Base-by-base conservation (phyloP, 2,113 vertebrate species). In the Indri indri region DNA sequence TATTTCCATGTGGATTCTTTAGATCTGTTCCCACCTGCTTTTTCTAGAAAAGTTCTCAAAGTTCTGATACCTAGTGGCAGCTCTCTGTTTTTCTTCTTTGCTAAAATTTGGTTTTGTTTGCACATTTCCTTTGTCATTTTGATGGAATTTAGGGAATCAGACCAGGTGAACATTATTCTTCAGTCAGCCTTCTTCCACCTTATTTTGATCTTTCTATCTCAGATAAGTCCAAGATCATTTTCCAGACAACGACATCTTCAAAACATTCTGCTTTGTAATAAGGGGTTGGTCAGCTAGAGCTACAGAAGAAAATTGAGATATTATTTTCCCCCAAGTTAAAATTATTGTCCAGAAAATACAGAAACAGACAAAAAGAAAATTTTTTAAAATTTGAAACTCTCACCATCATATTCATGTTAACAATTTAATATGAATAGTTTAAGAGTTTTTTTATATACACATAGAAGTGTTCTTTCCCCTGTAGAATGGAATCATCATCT, bases 241-340 rank as follows among this genome's bases (percentile, higher is more conserved):
- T 94, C 70, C 68, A 70, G 65, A 54, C 27, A 63, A 63, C 81
- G 37, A 16, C 17, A 40, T 92, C 63, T 92, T 87, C 22, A 92
- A 86, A 79, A 42, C 22, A 52, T 82, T 95, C 54, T 92, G 76
- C 54, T 97, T 96, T 81, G 84, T 63, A 91, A 47, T 88, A 89
- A 32, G 66, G 6, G 27, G 47, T 57, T 59, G n/a, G 23, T 80
- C 74, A 95, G 18, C n/a, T 65, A 54, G 40, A 66, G 25, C 47
- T 59, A 68, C n/a, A 73, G 47, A 95, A 68, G 65, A 87, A 94
- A 88, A 87, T 1, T 11, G 61, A 91, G 13, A 40, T 96, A 30
- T 79, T 23, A 66, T 45, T 37, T 42, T 30, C 8, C 0, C 16
- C 4, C 14, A 37, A 73, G 79, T 68, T 82, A 80, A 95, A 88